Evolutionary conservation across 2,797 vertebrate genomes (phyloP).

Genomic region (Urophycis tenuis): DNA sequence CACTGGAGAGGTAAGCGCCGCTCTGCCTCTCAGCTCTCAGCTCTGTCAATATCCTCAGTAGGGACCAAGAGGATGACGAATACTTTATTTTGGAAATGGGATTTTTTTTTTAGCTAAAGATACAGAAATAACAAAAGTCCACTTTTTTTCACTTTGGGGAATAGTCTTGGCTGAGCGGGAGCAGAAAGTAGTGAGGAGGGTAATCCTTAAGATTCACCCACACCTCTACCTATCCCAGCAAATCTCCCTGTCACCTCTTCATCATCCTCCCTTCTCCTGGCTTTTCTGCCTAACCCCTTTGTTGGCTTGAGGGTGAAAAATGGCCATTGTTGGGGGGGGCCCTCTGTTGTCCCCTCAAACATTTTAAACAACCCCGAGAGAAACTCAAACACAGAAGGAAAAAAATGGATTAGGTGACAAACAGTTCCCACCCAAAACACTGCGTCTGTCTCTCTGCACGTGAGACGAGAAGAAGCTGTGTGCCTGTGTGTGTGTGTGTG

Average conservation of each 20-base stretch:
- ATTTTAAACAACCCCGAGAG: slow-evolving; percentile 41
- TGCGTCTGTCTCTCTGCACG: slow-evolving; percentile 7
- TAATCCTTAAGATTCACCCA: slow-evolving; percentile 56
- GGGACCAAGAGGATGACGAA: not conserved
- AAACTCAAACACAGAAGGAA: slow-evolving; percentile 65
- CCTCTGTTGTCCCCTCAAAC: slow-evolving; percentile 56
- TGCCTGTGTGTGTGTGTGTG: not conserved
- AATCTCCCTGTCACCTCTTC: slow-evolving; percentile 3
- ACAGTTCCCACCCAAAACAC: slow-evolving; percentile 59
- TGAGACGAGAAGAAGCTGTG: not conserved
- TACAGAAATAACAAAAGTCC: no score
- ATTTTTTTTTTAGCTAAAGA: not conserved
- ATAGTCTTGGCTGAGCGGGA: slow-evolving; percentile 41
- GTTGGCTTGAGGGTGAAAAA: slow-evolving; percentile 49
- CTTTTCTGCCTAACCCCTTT: slow-evolving; percentile 27
- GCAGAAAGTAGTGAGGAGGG: slow-evolving; percentile 46
- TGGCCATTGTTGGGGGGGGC: slow-evolving; percentile 44
- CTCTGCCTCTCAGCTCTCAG: not conserved
- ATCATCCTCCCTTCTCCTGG: not conserved
- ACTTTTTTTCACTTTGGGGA: slow-evolving; percentile 25
- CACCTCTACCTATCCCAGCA: slow-evolving; percentile 15
- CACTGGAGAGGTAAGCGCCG: slow-evolving; percentile 79
- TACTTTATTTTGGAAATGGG: not conserved
- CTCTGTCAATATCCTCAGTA: not conserved
- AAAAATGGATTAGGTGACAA: slow-evolving; percentile 66